These are phyloP conservation scores for Andrena camellia DNA, from an alignment of 2,888 invertebrate species.

Conservation along the genomic window DNA sequence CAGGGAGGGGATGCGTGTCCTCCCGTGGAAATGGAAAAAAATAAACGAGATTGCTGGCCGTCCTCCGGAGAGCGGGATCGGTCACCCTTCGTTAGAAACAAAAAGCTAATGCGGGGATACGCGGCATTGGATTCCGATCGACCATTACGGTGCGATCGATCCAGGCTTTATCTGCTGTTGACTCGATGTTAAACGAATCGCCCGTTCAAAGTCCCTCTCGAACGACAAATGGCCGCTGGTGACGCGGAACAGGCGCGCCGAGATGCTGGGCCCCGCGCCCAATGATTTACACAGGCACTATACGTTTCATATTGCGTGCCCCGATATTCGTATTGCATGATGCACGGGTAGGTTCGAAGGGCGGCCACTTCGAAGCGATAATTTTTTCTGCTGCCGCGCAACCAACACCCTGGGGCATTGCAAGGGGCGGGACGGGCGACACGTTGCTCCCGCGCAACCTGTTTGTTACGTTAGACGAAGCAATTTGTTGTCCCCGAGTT, in stretches of 20 bases:
- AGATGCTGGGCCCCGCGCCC: slow-evolving; percentile 20
- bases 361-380: slow-evolving; percentile 70
- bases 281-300: slow-evolving; percentile 15
- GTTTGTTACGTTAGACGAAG: slow-evolving; percentile 78
- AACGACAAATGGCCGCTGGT: slow-evolving; percentile 69
- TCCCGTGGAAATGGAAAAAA: not conserved
- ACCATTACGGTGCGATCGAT: slow-evolving; percentile 72
- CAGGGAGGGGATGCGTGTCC: slow-evolving; percentile 5
- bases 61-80: slow-evolving; percentile 35
- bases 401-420: not conserved
- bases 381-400: slow-evolving; percentile 69
- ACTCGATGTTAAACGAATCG: slow-evolving; percentile 75
- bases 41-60: slow-evolving; percentile 39
- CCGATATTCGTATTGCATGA: slow-evolving; percentile 12
- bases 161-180: slow-evolving; percentile 75
- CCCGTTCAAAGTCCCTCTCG: slow-evolving; percentile 61
- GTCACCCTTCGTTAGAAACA: slow-evolving; percentile 67
- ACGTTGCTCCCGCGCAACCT: slow-evolving; percentile 68
- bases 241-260: slow-evolving; percentile 55
- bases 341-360: slow-evolving; percentile 9
- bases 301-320: slow-evolving; percentile 25
- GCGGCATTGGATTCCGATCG: slow-evolving; percentile 72
- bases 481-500: slow-evolving; percentile 74
- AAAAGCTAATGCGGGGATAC: slow-evolving; percentile 71
- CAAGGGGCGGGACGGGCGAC: slow-evolving; percentile 29